These are phyloP conservation scores for Xenentodon cancila DNA, from an alignment of 2,797 vertebrate species.

Conservation along the genomic window DNA sequence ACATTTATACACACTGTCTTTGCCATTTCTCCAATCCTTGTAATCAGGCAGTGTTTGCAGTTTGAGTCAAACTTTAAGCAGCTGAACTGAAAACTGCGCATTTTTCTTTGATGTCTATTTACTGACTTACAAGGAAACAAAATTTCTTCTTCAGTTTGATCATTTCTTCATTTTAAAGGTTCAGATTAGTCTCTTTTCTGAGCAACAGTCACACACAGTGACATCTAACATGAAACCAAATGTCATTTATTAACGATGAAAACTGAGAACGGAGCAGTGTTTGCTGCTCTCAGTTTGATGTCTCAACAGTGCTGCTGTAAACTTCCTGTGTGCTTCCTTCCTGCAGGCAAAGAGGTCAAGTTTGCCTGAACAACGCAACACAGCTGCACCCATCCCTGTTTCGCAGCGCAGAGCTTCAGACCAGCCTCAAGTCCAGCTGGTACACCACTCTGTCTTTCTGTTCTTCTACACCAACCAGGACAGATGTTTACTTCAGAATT, in stretches of 20 bases:
- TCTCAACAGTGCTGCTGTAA: neutral
- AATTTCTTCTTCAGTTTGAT: too few relatives aligned
- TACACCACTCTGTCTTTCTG: neutral
- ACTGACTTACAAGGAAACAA: too few relatives aligned
- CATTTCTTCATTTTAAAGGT: neutral
- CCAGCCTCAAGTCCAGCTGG: slow-evolving; percentile 62
- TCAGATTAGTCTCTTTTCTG: neutral
- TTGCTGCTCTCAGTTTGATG: neutral
- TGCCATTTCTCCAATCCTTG: too few relatives aligned
- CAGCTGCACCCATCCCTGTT: neutral
- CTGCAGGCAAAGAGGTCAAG: slow-evolving; percentile 68
- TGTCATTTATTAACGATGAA: neutral
- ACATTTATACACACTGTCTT: too few relatives aligned
- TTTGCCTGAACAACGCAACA: slow-evolving; percentile 63
- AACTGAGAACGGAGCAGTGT: slow-evolving; percentile 9
- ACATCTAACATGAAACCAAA: neutral
- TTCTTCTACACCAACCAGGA: too few relatives aligned
- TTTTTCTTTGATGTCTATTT: too few relatives aligned
- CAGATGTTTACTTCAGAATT: neutral
- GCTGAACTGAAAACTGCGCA: too few relatives aligned
- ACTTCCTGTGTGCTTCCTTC: slow-evolving; percentile 35
- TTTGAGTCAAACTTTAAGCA: too few relatives aligned
- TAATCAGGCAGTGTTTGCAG: too few relatives aligned
- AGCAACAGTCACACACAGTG: neutral
- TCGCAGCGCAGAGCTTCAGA: slow-evolving; percentile 66